These are phyloP conservation scores for Cheumatopsyche charites DNA, from an alignment of 1,140 invertebrate species.

Conservation along the genomic window DNA sequence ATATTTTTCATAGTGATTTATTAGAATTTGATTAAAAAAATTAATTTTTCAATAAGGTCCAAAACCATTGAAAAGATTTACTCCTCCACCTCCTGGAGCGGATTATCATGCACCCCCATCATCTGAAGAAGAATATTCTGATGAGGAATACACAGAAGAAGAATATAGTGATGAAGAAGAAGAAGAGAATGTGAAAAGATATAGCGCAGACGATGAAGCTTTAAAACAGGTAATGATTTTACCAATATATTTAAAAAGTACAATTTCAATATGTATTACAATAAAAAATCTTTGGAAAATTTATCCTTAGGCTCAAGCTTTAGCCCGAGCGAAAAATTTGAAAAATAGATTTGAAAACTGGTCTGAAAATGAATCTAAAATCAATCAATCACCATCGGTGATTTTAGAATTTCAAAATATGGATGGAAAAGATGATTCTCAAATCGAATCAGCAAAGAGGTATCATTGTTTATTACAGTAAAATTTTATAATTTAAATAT, in stretches of 20 bases:
- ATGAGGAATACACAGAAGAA: conserved; percentile 54
- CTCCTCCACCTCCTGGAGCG: conserved; percentile 81
- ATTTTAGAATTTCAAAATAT: conserved; percentile 47
- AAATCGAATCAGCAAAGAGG: conserved; percentile 59
- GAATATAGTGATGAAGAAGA: conserved; percentile 68
- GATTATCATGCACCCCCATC: conserved; percentile 60
- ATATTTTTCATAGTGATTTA: conserved; percentile 3
- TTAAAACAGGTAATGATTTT: conserved; percentile 63
- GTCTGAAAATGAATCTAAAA: conserved; percentile 74
- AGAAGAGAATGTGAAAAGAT: conserved; percentile 63
- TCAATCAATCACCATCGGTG: conserved; percentile 49
- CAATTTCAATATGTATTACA: not conserved
- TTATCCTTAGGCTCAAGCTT: conserved; percentile 67
- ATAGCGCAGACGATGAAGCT: conserved; percentile 64
- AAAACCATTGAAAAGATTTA: conserved; percentile 86
- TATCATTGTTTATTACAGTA: conserved; percentile 31
- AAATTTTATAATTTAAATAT: not conserved
- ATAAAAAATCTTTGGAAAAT: not conserved
- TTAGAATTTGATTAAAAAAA: conserved; percentile 1
- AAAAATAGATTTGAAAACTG: conserved; percentile 91
- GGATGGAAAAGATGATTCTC: conserved; percentile 57
- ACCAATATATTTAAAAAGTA: not conserved
- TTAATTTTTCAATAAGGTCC: conserved; percentile 60
- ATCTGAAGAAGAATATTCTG: conserved; percentile 59
- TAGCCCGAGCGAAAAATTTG: conserved; percentile 84